phyloP scores from a whole-genome alignment of 2,888 invertebrate genomes.

The Drosophila paracracens region DNA sequence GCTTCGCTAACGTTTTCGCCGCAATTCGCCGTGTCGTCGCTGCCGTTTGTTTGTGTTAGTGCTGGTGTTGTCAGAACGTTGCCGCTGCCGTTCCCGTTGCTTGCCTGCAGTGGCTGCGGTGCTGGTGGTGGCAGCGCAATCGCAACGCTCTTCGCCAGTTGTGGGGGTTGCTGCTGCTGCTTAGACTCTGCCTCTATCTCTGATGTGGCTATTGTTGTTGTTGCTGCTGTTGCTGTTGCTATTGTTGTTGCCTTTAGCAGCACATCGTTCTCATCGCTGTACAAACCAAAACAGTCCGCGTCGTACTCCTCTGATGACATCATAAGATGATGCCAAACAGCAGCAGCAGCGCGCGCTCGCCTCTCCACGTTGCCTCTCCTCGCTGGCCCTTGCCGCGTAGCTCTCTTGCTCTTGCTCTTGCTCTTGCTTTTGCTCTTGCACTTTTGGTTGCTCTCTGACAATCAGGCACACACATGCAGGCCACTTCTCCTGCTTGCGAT shows the following conservation, averaged over 20 bases:
- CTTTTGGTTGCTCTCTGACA: slow-evolving; percentile 49
- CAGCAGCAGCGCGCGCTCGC: slow-evolving; percentile 82
- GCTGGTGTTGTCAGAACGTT: slow-evolving; percentile 35
- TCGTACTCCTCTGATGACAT: slow-evolving; percentile 99
- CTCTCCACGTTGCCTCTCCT: slow-evolving; percentile 61
- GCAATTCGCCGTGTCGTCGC: slow-evolving; percentile 71
- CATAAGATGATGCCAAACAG: slow-evolving; percentile 91
- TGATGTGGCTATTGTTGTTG: slow-evolving; percentile 84
- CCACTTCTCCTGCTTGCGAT: slow-evolving; percentile 52
- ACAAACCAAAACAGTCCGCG: slow-evolving; percentile 96
- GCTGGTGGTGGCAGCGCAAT: slow-evolving; percentile 41
- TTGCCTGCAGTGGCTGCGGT: slow-evolving; percentile 61
- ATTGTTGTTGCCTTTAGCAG: slow-evolving; percentile 93
- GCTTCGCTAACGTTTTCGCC: slow-evolving; percentile 60
- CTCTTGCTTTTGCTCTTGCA: slow-evolving; percentile 42
- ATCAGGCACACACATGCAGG: slow-evolving; percentile 51
- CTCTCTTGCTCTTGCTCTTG: slow-evolving; percentile 14
- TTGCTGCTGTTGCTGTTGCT: slow-evolving; percentile 87
- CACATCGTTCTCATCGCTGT: slow-evolving; percentile 92
- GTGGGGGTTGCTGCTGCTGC: slow-evolving; percentile 61
- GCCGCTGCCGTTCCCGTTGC: slow-evolving; percentile 57
- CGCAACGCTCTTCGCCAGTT: slow-evolving; percentile 44
- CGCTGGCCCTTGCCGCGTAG: slow-evolving; percentile 6
- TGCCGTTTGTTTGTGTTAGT: slow-evolving; percentile 50
- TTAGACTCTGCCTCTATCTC: slow-evolving; percentile 86